Evolutionary conservation across 2,797 vertebrate genomes (phyloP), one percentile per base, ranked within the genome.

Genomic region (Galaxias olidus): DNA sequence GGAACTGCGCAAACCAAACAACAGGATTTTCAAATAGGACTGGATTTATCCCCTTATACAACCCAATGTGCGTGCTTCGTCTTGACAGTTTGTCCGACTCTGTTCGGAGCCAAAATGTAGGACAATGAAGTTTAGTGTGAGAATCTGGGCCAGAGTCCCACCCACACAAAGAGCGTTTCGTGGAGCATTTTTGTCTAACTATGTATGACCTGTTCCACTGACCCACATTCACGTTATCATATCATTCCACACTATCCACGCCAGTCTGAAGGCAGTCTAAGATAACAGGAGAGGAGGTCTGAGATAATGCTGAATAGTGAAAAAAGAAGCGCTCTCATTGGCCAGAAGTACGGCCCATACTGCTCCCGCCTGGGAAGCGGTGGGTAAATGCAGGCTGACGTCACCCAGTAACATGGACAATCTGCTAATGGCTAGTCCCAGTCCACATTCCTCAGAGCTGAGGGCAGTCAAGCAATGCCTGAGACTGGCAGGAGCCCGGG

Each of bases 361-460:
- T 15, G 15, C 74, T 73, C 81, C 77, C 74, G n/a, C n/a, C 46
- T 82, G 83, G 79, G 82, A 86, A 71, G 74, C 63, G 54, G 80
- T 66, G 78, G 81, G 81, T 78, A 83, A 84, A 82, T 79, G 68
- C 68, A 82, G n/a, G 74, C 67, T 83, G 82, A 87, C 85, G 84
- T 89, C 86, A 87, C 69, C 72, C 79, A 72, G 79, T 71, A 75
- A 83, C 75, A 68, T 65, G 76, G 82, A 78, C 84, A 86, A 84
- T 85, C 83, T 88, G 59, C 77, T 74, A 82, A 84, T 54, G 59
- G 77, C 71, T 72, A 74, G 80, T 82, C 73, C 58, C 73, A 74
- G 80, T 82, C 73, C 58, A 80, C 85, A 91, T 90, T 90, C 87
- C 81, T 86, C 62, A 48, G 72, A 74, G 82, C 84, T 87, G 84